phyloP scores from a whole-genome alignment of 2,888 invertebrate genomes.

The Cerceris rybyensis region DNA sequence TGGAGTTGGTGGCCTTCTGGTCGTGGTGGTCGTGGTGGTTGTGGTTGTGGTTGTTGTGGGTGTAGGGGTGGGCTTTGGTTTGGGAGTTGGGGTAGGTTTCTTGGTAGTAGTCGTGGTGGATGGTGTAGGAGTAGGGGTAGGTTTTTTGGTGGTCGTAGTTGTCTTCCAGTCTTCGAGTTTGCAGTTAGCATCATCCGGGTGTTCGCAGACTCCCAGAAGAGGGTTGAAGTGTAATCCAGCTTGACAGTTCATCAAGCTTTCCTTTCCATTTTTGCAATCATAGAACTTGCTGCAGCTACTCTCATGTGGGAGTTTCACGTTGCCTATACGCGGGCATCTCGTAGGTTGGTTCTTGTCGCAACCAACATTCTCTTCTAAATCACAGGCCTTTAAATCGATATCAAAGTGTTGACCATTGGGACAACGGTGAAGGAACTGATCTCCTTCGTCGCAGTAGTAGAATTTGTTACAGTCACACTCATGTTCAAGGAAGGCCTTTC shows the following conservation, averaged over 20 bases:
- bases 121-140: too few species aligned
- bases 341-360: background rate
- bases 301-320: background rate
- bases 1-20: background rate
- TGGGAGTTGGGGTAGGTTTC: background rate
- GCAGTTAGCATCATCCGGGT: constrained; percentile 30
- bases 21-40: constrained; percentile 9
- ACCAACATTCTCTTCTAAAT: background rate
- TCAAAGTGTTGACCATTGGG: constrained; percentile 47
- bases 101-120: too few species aligned
- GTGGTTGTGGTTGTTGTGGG: background rate
- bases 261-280: constrained; percentile 49
- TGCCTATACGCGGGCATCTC: constrained; percentile 6
- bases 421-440: constrained; percentile 13
- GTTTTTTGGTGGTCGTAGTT: too few species aligned
- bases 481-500: constrained; percentile 38
- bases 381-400: constrained; percentile 18
- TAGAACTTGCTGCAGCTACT: constrained; percentile 59
- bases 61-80: background rate
- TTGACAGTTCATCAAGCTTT: constrained; percentile 53
- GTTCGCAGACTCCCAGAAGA: constrained; percentile 57
- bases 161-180: too few species aligned
- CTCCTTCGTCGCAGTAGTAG: constrained; percentile 62
- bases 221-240: constrained; percentile 61
- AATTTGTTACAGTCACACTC: constrained; percentile 56